Evolutionary conservation across 2,888 invertebrate genomes (phyloP).

Genomic region (Taphrorychus bicolor): DNA sequence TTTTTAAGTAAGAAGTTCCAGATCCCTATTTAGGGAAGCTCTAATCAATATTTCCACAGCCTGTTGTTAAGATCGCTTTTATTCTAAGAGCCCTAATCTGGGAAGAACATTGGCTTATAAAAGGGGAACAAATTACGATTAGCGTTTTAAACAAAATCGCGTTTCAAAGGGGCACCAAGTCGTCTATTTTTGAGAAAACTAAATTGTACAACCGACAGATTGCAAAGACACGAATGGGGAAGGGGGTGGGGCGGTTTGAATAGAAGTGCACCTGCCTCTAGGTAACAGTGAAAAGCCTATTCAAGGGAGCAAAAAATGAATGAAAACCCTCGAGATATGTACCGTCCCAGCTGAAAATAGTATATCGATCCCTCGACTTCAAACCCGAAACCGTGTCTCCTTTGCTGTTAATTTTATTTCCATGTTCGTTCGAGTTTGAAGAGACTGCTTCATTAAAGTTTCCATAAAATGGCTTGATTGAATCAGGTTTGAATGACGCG

Average conservation of each 20-base stretch:
- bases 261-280: no score
- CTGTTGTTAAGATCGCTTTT: neutral
- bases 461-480: neutral
- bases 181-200: neutral
- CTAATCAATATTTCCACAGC: neutral
- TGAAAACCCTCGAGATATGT: neutral
- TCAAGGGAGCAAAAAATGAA: conserved; percentile 9
- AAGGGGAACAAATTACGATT: neutral
- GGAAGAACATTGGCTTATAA: neutral
- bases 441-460: neutral
- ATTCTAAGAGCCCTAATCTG: neutral
- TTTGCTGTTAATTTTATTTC: neutral
- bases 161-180: neutral
- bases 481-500: neutral
- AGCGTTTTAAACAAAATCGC: neutral
- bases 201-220: no score
- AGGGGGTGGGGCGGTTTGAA: no score
- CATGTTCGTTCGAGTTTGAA: neutral
- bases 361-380: neutral
- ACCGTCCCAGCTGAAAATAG: neutral
- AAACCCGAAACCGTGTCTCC: no score
- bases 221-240: neutral
- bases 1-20: neutral
- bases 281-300: no score
- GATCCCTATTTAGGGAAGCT: neutral